Percentiles rank a stretch among this genome's conserved stretches.
Conservation (phyloP, 2,888 invertebrate genomes). For the Aquatica leii region DNA sequence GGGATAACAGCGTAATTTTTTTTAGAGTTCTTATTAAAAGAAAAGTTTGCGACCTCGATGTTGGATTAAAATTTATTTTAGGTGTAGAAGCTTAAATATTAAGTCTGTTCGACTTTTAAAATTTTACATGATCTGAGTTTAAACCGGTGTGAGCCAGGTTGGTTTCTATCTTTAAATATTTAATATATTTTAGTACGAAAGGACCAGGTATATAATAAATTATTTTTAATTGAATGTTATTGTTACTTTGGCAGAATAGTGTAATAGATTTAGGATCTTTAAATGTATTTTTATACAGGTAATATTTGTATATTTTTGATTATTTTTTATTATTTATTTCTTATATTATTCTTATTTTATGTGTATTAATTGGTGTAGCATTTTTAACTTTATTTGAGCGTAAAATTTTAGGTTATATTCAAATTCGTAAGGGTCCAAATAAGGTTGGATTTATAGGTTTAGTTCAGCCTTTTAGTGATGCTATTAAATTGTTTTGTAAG, state of each 20-base stretch:
- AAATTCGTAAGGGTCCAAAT: slow-evolving; percentile 78
- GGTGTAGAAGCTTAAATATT: slow-evolving; percentile 73
- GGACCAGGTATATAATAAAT: background rate
- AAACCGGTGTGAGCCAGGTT: slow-evolving; percentile 80
- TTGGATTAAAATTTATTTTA: slow-evolving; percentile 72
- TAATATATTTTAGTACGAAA: slow-evolving; percentile 72
- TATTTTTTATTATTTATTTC: slow-evolving; percentile 44
- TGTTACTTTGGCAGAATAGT: background rate
- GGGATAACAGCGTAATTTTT: slow-evolving; percentile 84
- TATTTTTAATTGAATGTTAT: background rate
- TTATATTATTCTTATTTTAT: slow-evolving; percentile 66
- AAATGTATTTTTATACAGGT: background rate
- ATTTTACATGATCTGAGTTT: slow-evolving; percentile 74
- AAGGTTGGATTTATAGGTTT: slow-evolving; percentile 71
- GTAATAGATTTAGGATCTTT: background rate
- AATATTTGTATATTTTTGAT: background rate
- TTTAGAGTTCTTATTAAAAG: slow-evolving; percentile 77
- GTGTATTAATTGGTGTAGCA: slow-evolving; percentile 71
- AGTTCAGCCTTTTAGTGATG: slow-evolving; percentile 74
- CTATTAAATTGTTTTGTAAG: slow-evolving; percentile 75
- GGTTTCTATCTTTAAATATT: slow-evolving; percentile 73
- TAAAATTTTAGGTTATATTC: slow-evolving; percentile 75
- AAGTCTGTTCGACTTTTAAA: slow-evolving; percentile 85
- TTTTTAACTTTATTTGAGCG: slow-evolving; percentile 79
- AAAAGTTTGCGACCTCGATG: slow-evolving; percentile 68